A percentile compares a stretch with the other conserved stretches of the same genome.
Evolutionary conservation across 2,888 invertebrate genomes (phyloP).

Genomic region (Pristionchus maxplancki): DNA sequence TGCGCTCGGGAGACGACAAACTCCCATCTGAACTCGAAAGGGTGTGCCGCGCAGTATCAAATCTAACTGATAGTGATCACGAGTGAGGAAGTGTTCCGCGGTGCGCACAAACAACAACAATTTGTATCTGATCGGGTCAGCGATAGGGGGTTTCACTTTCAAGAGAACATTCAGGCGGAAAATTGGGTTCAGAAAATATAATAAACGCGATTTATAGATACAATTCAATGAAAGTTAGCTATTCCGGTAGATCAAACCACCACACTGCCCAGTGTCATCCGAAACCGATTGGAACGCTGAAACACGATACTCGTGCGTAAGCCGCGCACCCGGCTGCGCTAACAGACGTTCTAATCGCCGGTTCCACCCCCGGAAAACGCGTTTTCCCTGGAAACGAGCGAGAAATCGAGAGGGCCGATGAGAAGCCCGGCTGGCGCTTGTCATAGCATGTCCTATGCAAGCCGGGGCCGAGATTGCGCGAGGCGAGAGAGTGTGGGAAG

Average conservation of each 20-base stretch:
- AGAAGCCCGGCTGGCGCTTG: conserved; percentile 24
- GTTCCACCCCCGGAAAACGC: not conserved
- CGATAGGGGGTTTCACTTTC: not conserved
- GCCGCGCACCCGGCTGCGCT: not conserved
- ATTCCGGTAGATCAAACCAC: not conserved
- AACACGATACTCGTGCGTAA: conserved; percentile 19
- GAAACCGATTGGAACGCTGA: not conserved
- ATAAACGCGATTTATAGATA: not conserved
- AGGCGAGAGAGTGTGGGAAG: not conserved
- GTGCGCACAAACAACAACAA: not conserved
- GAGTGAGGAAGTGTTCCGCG: not conserved
- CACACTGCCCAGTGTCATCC: not conserved
- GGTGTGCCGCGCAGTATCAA: not conserved
- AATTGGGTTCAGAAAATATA: not conserved
- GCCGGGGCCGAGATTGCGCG: conserved; percentile 9
- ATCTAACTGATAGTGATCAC: not conserved
- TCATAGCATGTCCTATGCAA: conserved; percentile 13
- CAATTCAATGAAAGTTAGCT: not conserved
- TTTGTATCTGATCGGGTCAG: conserved; percentile 9
- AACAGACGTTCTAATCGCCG: not conserved
- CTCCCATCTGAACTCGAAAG: not conserved
- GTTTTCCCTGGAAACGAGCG: not conserved
- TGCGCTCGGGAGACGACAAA: not conserved
- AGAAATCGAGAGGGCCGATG: not conserved
- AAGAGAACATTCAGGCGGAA: not conserved